Base-by-base conservation (phyloP, 2,888 invertebrate species). In the Orchestes rusci region DNA sequence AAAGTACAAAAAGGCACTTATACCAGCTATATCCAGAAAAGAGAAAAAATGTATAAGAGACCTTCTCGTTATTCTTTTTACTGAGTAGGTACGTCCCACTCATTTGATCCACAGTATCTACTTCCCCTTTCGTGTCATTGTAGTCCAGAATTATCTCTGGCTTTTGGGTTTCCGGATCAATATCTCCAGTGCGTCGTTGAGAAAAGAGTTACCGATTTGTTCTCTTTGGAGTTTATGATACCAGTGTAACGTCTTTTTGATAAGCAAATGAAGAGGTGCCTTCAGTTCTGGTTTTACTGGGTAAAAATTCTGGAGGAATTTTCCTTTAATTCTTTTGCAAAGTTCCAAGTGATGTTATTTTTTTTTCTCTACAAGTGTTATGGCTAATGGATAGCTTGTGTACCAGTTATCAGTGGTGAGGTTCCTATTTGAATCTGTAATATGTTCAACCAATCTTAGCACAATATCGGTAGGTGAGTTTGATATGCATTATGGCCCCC, bases 301-400 rank as follows among this genome's bases (percentile, higher is more conserved):
- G 52, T 12, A 52, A 33, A 41, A 60, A 59, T 46, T 56, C 53
- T 13, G 39, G 13, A 16, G 58, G 60, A 38, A 61, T 56, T 47
- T 59, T 52, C 42, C 44, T 39, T 31, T 39, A 39, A 33, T 38
- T 44, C 12, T 40, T 43, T 44, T 43, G 50, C 17, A 8, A 45
- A 33, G 20, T 53, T 50, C 18, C 51, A 32, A 28, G 42, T 48
- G 13, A 51, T 55, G 18, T 50, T 39, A 29, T 50, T 23, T 23
- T 23, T 23, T 23, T 43, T 19, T 38, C 16, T 16, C 16, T 4
- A 55, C 33, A 13, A 54, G 41, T 31, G 45, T 31, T 37, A 44
- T 19, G 3, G 53, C 55, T 12, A 55, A 34, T 16, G 51, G 45
- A 45, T 39, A 45, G 35, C 48, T 48, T 10, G 30, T 51, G 28